phyloP scores from a whole-genome alignment of 1,140 invertebrate genomes.

The silkworm (Bombyx mori) region DNA sequence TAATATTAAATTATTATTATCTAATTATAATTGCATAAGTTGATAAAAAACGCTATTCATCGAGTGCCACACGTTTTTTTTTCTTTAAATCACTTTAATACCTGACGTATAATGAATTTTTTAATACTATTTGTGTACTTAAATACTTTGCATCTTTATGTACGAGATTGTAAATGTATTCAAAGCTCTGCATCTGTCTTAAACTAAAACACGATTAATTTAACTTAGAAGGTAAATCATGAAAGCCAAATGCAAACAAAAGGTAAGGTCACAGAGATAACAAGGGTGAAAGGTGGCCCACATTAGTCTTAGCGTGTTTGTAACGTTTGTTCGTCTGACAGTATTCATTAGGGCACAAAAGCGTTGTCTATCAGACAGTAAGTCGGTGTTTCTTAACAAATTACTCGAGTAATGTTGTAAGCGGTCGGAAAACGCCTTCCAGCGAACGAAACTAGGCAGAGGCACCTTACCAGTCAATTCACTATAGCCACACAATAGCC shows the following conservation, averaged over 20 bases:
- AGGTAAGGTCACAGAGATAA: conserved; percentile 40
- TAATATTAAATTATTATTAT: too few species aligned
- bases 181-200: too few species aligned
- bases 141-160: too few species aligned
- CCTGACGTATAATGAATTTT: too few species aligned
- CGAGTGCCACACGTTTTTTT: too few species aligned
- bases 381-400: conserved; percentile 40
- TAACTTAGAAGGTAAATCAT: conserved; percentile 34
- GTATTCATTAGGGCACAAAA: conserved; percentile 58
- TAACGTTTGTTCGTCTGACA: conserved; percentile 54
- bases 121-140: too few species aligned
- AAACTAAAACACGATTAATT: conserved; percentile 15
- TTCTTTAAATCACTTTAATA: too few species aligned
- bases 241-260: conserved; percentile 38
- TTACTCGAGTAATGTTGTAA: conserved; percentile 35
- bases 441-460: conserved; percentile 17
- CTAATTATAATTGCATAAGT: too few species aligned
- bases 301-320: conserved; percentile 40
- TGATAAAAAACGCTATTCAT: too few species aligned
- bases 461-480: conserved; percentile 13
- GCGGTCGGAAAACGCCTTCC: conserved; percentile 31
- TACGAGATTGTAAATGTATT: too few species aligned
- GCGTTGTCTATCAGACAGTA: conserved; percentile 53
- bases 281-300: conserved; percentile 37
- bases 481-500: conserved; percentile 8